These are phyloP conservation scores for Lepidurus couesii DNA, from an alignment of 1,140 invertebrate species.

Conservation along the genomic window DNA sequence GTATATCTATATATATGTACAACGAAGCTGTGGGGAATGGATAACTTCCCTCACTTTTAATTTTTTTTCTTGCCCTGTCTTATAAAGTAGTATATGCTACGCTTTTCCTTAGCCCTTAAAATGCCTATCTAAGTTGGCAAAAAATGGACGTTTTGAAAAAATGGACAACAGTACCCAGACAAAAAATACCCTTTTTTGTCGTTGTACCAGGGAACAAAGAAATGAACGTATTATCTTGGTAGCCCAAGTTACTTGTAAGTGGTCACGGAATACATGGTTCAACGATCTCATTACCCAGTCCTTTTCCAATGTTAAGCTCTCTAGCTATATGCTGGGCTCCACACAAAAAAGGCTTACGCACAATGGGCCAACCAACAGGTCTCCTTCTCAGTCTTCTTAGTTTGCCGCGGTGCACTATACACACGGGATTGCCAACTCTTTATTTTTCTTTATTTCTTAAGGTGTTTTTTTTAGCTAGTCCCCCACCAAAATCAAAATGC, in stretches of 20 bases:
- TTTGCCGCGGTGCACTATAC: not conserved
- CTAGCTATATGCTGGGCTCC: not conserved
- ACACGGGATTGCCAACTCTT: not conserved
- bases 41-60: not conserved
- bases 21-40: not conserved
- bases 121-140: conserved; percentile 7
- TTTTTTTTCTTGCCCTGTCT: not conserved
- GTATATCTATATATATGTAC: not conserved
- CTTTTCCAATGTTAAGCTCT: not conserved
- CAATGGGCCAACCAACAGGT: not conserved
- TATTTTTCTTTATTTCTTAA: not conserved
- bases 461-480: not conserved
- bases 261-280: conserved; percentile 21
- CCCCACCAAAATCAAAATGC: not conserved
- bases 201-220: not conserved
- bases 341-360: not conserved
- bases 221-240: conserved; percentile 9
- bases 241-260: conserved; percentile 18
- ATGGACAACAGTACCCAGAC: not conserved
- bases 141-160: not conserved
- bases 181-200: not conserved
- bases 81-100: not conserved
- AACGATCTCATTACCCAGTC: conserved; percentile 21
- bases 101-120: not conserved
- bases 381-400: not conserved